phyloP scores from a whole-genome alignment of 2,113 vertebrate genomes.

The Semicossyphus pulcher region DNA sequence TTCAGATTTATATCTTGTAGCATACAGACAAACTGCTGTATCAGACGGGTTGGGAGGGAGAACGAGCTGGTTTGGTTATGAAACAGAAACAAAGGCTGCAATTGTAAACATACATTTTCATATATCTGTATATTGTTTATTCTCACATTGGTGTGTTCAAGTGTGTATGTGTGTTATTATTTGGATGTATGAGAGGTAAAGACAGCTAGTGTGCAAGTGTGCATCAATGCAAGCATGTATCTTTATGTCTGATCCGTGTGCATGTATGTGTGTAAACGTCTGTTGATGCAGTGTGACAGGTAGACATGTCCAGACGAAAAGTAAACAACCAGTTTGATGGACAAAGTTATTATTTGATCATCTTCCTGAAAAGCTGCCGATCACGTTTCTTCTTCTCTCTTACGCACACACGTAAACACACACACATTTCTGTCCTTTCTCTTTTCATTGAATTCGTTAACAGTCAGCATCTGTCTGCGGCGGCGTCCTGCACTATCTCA shows the following conservation, averaged over 20 bases:
- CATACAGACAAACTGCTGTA: too few relatives aligned
- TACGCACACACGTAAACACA: constrained; percentile 14
- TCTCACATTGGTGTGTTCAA: too few relatives aligned
- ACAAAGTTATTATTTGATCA: constrained; percentile 8
- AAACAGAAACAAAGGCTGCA: not conserved
- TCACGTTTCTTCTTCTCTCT: not conserved
- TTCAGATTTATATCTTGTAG: too few relatives aligned
- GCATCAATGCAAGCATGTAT: not conserved
- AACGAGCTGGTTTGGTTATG: too few relatives aligned
- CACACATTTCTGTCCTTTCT: constrained; percentile 3
- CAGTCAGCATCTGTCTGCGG: constrained; percentile 8
- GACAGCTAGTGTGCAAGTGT: too few relatives aligned
- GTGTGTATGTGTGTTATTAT: too few relatives aligned
- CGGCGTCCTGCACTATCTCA: constrained; percentile 41
- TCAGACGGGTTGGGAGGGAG: too few relatives aligned
- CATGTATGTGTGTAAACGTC: not conserved
- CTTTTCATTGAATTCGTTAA: constrained; percentile 3
- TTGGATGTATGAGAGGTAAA: too few relatives aligned
- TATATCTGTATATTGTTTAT: too few relatives aligned
- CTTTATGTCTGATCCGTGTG: not conserved
- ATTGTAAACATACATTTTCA: too few relatives aligned
- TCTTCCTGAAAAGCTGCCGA: constrained; percentile 3
- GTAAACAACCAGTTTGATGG: not conserved
- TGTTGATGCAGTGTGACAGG: not conserved
- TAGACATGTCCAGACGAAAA: constrained; percentile 1